Percentiles rank a stretch among this genome's conserved stretches.
These are phyloP conservation scores for Turdus rufiventris DNA, from an alignment of 2,113 vertebrate species.

Conservation along the genomic window DNA sequence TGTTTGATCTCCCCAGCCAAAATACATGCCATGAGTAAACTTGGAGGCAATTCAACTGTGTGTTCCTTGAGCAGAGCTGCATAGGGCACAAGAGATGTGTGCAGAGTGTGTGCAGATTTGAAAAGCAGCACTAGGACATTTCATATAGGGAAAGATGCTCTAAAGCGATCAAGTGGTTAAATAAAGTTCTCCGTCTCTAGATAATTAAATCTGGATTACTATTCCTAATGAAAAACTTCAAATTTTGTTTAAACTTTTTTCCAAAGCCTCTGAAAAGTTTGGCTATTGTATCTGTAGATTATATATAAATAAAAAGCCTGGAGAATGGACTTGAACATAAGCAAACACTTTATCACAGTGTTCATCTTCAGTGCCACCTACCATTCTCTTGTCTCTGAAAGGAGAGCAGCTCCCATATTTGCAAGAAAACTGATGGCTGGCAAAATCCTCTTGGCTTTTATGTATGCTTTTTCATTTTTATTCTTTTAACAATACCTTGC, in stretches of 20 bases:
- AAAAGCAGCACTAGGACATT: not conserved
- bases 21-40: not conserved
- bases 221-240: not conserved
- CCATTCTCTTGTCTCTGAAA: not conserved
- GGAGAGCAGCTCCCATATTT: not conserved
- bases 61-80: not conserved
- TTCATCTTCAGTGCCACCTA: not conserved
- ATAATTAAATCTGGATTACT: not conserved
- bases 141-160: not conserved
- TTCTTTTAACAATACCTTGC: not conserved
- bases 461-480: not conserved
- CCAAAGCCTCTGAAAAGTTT: not conserved
- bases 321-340: not conserved
- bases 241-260: not conserved
- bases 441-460: not conserved
- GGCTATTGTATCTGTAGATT: not conserved
- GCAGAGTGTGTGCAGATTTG: not conserved
- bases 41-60: not conserved
- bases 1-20: not conserved
- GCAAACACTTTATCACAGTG: not conserved
- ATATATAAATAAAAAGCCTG: not conserved
- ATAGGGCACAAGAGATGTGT: fast-evolving
- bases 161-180: not conserved
- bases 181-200: not conserved
- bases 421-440: not conserved